Evolutionary conservation across 2,888 invertebrate genomes (phyloP).

Genomic region (Tinea semifulvella): DNA sequence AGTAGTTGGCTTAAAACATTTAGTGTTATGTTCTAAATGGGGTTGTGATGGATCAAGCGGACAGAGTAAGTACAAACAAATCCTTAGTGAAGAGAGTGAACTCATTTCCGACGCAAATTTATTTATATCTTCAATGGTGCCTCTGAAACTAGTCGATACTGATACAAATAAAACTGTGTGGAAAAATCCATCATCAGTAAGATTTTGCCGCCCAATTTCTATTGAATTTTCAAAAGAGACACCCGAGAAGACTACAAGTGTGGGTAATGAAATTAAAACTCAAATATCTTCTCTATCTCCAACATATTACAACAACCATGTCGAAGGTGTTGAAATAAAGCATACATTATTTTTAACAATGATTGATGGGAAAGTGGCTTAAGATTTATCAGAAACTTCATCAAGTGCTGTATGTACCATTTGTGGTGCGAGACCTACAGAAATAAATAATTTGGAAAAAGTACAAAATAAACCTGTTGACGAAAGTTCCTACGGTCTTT

Average conservation of each 20-base stretch:
- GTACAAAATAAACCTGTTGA: constrained; percentile 16
- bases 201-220: constrained; percentile 19
- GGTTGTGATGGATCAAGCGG: constrained; percentile 21
- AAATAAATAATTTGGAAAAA: constrained; percentile 20
- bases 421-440: constrained; percentile 20
- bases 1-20: constrained; percentile 15
- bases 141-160: constrained; percentile 20
- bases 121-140: constrained; percentile 21
- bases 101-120: constrained; percentile 19
- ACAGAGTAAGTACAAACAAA: constrained; percentile 20
- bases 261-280: constrained; percentile 18
- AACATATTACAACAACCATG: constrained; percentile 19
- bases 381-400: constrained; percentile 19
- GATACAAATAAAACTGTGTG: constrained; percentile 18
- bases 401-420: constrained; percentile 15
- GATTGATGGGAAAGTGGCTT: constrained; percentile 23
- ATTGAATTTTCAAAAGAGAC: constrained; percentile 22
- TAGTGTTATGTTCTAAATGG: constrained; percentile 18
- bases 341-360: constrained; percentile 23
- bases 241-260: constrained; percentile 19
- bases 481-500: constrained; percentile 19
- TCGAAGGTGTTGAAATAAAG: constrained; percentile 17
- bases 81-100: constrained; percentile 17
- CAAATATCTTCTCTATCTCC: constrained; percentile 15
- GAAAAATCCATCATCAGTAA: constrained; percentile 22